Base-by-base conservation (phyloP, 2,113 vertebrate species). In the Forbesichthys papilliferus region DNA sequence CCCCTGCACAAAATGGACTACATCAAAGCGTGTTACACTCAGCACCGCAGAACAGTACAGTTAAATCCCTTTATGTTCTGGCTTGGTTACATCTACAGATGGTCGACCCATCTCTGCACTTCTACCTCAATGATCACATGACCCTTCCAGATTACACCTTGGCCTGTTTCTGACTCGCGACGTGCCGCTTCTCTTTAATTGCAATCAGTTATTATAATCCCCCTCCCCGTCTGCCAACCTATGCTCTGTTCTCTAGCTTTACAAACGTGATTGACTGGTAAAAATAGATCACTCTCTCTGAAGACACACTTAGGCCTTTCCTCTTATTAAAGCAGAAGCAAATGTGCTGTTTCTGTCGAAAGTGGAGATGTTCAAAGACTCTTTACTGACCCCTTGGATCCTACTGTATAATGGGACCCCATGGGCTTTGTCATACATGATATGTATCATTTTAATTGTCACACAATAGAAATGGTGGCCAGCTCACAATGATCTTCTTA, bases 401-500 rank as follows among this genome's bases (percentile, higher is more conserved):
- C 71, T 73, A 53, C 51, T 64, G n/a, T 67, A 27, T 85, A 88
- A 88, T 84, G 54, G 82, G 81, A 9, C 84, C 75, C 83, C 83
- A 0, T 66, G 78, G 77, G 82, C 65, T 78, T 78, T 80, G 79
- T 88, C 79, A 78, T 78, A 82, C 69, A 75, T 79, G 68, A 87
- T n/a, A 74, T 84, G 69, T 63, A 82, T 86, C 81, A 87, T 83
- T 82, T 87, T 80, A 78, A 81, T 81, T 83, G 76, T 84, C 86
- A 74, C 62, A 74, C 27, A 9, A 47, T 52, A 47, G 48, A 12
- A 36, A 68, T 9, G 14, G 61, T 75, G 61, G 61, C 67, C n/a
- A 60, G 61, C 61, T 65, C 58, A 71, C 70, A 46, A 73, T 76
- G 61, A 76, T 66, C 16, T 53, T 73, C 58, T 62, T 33, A 27